These are phyloP conservation scores for Lateolabrax maculatus DNA, from an alignment of 2,797 vertebrate genomes.

Conservation along the genomic window DNA sequence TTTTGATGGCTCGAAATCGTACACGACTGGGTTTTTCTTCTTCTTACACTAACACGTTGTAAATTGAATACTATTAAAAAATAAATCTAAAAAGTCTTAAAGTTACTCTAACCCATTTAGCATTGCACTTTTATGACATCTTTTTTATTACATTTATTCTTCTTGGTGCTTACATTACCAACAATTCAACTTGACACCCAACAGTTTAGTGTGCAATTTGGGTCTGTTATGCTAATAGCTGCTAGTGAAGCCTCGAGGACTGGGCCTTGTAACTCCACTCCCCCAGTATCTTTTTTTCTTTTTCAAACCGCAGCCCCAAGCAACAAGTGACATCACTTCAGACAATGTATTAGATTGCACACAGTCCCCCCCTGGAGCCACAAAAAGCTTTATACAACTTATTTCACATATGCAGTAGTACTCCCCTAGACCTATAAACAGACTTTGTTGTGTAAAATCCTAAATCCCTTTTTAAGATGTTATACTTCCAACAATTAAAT, in stretches of 20 bases:
- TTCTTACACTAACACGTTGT: background rate
- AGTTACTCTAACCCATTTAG: background rate
- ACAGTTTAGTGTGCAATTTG: background rate
- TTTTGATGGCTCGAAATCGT: constrained; percentile 5
- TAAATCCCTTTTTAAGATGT: background rate
- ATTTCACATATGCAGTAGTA: background rate
- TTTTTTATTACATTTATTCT: background rate
- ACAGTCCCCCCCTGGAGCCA: background rate
- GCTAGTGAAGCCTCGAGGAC: background rate
- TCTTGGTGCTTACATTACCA: background rate
- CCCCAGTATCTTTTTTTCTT: too few relatives aligned
- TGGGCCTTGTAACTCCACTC: background rate
- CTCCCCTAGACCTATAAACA: background rate
- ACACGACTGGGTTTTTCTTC: background rate
- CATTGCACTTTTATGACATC: background rate
- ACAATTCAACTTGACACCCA: background rate
- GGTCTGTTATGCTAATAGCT: background rate
- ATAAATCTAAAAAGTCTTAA: background rate
- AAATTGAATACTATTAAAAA: background rate
- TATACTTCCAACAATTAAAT: too few relatives aligned
- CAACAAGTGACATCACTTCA: background rate
- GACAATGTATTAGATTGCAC: background rate
- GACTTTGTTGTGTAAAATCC: background rate
- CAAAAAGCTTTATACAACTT: background rate
- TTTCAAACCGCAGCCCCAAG: background rate